Conservation (phyloP, 92 coral and sea anemone genomes). For the Porites lobata region DNA sequence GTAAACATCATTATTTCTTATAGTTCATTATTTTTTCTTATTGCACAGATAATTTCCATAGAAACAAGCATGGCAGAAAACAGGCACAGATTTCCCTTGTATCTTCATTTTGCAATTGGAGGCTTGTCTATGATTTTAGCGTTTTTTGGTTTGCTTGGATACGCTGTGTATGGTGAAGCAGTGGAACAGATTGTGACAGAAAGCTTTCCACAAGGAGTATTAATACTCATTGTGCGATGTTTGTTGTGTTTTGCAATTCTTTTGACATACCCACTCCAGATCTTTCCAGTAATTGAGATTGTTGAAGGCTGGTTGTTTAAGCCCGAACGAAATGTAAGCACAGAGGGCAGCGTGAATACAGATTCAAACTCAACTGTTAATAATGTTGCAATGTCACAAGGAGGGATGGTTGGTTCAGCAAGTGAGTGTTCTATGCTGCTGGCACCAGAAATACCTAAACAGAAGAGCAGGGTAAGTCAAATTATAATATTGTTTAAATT, state of each 20-base stretch:
- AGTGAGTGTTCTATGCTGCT: conserved; percentile 36
- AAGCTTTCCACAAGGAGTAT: conserved; percentile 80
- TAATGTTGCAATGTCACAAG: conserved; percentile 15
- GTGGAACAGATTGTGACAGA: conserved; percentile 88
- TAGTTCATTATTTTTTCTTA: background rate
- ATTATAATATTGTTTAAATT: background rate
- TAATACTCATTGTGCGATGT: conserved; percentile 73
- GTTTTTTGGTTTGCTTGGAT: conserved; percentile 91
- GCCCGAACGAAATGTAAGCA: conserved; percentile 1
- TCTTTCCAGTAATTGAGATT: conserved; percentile 90
- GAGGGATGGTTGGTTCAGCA: background rate
- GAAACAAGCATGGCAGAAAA: conserved; percentile 98
- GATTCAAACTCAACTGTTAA: conserved; percentile 13
- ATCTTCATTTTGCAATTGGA: conserved; percentile 90
- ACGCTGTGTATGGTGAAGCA: conserved; percentile 78
- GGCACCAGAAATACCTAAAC: conserved; percentile 46
- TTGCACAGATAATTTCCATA: conserved; percentile 83
- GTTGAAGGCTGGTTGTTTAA: conserved; percentile 87
- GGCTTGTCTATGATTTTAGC: conserved; percentile 78
- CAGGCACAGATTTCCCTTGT: conserved; percentile 80
- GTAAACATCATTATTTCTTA: background rate
- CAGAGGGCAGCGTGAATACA: background rate
- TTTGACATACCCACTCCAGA: conserved; percentile 92
- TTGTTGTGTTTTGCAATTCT: conserved; percentile 86
- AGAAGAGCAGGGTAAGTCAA: conserved; percentile 33